Conservation (phyloP, 2,113 vertebrate genomes). For the Indri indri region DNA sequence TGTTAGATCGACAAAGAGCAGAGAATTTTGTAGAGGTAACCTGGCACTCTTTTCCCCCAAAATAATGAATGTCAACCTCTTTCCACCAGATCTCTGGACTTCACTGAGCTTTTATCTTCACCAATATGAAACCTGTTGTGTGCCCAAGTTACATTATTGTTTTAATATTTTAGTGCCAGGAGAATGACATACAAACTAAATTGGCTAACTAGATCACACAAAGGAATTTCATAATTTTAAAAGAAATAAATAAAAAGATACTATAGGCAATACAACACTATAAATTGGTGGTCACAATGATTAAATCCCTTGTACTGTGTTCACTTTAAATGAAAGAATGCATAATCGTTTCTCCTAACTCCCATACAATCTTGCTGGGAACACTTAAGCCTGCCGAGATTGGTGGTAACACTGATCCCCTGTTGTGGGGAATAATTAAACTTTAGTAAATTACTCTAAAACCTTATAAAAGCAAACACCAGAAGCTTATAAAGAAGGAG, state of each 20-base stretch:
- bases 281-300: background rate
- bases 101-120: background rate
- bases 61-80: background rate
- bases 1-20: background rate
- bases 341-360: slow-evolving; percentile 47
- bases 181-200: background rate
- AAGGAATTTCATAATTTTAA: background rate
- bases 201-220: background rate
- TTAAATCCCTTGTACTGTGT: slow-evolving; percentile 32
- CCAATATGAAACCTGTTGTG: background rate
- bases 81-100: background rate
- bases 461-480: slow-evolving; percentile 45
- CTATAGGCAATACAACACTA: background rate
- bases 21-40: background rate
- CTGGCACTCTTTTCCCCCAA: background rate
- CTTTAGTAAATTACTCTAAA: slow-evolving; percentile 49
- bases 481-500: slow-evolving; percentile 8
- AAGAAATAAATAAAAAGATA: background rate
- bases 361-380: background rate
- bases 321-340: slow-evolving; percentile 30
- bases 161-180: background rate
- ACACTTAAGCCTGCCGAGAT: slow-evolving; percentile 46
- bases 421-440: slow-evolving; percentile 57
- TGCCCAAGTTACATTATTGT: background rate
- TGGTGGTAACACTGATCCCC: slow-evolving; percentile 30